These are phyloP conservation scores for Ascaphus truei DNA, from an alignment of 2,113 vertebrate genomes.

Conservation along the genomic window DNA sequence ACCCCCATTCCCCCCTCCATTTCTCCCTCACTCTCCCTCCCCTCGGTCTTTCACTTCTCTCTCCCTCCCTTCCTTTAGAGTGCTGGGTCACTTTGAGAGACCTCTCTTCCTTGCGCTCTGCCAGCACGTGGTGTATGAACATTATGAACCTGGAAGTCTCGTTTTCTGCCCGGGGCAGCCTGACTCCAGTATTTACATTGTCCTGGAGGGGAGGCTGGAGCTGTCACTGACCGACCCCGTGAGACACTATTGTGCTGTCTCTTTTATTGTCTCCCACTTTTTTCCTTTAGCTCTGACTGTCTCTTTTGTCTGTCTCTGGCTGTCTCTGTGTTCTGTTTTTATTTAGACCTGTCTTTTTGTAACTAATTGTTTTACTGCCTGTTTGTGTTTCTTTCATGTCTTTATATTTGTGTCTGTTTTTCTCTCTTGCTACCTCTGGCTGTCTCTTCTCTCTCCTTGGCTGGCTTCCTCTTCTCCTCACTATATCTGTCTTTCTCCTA, in stretches of 20 bases:
- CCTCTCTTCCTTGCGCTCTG: slow-evolving; percentile 90
- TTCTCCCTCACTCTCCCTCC: neutral
- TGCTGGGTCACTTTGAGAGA: slow-evolving; percentile 95
- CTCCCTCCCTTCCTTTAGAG: slow-evolving; percentile 52
- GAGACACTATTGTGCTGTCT: slow-evolving; percentile 21
- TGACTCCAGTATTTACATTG: slow-evolving; percentile 90
- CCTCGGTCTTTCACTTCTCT: neutral
- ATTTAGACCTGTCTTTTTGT: too few species aligned
- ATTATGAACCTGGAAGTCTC: slow-evolving; percentile 83
- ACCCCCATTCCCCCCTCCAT: neutral
- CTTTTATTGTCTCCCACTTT: neutral
- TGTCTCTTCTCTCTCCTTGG: too few species aligned
- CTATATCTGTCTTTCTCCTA: too few species aligned
- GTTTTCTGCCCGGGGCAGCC: slow-evolving; percentile 87
- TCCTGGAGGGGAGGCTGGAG: slow-evolving; percentile 91
- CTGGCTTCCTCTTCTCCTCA: too few species aligned
- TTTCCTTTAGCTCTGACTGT: too few species aligned
- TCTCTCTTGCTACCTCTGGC: too few species aligned
- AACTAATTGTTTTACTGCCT: too few species aligned
- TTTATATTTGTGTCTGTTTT: too few species aligned
- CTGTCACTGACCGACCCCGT: slow-evolving; percentile 83
- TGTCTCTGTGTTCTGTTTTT: too few species aligned
- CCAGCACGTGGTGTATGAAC: slow-evolving; percentile 89
- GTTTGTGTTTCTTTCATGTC: too few species aligned
- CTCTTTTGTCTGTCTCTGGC: too few species aligned